These are phyloP conservation scores for Bubo bubo DNA, from an alignment of 2,113 vertebrate genomes.

Conservation along the genomic window DNA sequence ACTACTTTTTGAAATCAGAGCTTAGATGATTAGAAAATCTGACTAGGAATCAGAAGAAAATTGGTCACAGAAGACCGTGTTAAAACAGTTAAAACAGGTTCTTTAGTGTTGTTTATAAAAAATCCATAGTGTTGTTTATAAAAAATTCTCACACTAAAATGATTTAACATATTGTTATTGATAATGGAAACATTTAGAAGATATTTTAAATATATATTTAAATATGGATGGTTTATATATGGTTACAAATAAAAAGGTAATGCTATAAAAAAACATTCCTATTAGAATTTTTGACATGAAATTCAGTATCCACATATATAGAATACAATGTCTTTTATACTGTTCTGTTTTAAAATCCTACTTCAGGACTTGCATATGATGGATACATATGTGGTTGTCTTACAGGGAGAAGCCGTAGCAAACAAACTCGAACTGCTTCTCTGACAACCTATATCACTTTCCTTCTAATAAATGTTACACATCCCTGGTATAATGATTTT, in stretches of 20 bases:
- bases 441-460: not conserved
- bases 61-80: not conserved
- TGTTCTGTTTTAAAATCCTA: not conserved
- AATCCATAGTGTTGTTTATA: not conserved
- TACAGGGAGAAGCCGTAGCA: not conserved
- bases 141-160: not conserved
- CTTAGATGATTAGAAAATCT: not conserved
- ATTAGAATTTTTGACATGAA: not conserved
- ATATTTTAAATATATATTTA: not conserved
- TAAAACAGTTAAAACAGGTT: not conserved
- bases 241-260: not conserved
- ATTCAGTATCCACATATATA: not conserved
- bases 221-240: not conserved
- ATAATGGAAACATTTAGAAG: not conserved
- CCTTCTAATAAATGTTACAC: not conserved
- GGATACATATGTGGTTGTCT: not conserved
- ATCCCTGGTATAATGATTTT: not conserved
- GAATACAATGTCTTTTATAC: not conserved
- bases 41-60: not conserved
- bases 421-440: not conserved
- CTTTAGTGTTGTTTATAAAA: not conserved
- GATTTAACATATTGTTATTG: not conserved
- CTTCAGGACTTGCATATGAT: not conserved
- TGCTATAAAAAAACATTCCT: not conserved
- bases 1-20: not conserved